Percentiles rank a stretch among this genome's conserved stretches.
Evolutionary conservation across 37 sponge, comb jelly and placozoan species (phyloP).

Genomic region (Ephydatia muelleri): DNA sequence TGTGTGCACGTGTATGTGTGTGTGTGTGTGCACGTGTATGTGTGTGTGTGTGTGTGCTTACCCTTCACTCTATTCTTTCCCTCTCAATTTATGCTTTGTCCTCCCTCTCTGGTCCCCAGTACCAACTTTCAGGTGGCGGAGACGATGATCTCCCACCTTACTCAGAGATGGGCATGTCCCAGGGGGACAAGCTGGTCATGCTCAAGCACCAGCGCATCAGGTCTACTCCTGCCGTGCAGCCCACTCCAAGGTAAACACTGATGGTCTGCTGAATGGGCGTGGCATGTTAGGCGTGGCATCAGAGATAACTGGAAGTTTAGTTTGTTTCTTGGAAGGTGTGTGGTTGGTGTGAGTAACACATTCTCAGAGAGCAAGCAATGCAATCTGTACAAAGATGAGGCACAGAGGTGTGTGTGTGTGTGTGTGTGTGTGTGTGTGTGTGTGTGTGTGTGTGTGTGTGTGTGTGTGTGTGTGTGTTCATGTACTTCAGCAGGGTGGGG

Average conservation of each 20-base stretch:
- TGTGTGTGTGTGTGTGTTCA: background rate
- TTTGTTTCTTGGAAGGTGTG: no score
- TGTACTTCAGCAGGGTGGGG: no score
- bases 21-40: background rate
- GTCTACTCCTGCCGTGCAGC: background rate
- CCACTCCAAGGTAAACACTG: background rate
- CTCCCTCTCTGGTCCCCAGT: constrained; percentile 2
- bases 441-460: background rate
- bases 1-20: constrained; percentile 15
- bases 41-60: background rate
- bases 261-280: no score
- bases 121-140: background rate
- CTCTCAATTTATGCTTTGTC: background rate
- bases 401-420: background rate
- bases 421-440: background rate
- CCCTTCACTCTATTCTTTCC: background rate
- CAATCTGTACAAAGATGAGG: no score
- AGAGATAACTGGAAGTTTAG: no score
- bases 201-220: background rate
- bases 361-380: no score
- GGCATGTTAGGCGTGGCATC: no score
- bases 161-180: constrained; percentile 5
- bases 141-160: constrained; percentile 13
- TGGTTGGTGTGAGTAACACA: no score
- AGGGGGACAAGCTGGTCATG: background rate